Evolutionary conservation across 2,113 vertebrate genomes (phyloP).

Genomic region (Vimba vimba): DNA sequence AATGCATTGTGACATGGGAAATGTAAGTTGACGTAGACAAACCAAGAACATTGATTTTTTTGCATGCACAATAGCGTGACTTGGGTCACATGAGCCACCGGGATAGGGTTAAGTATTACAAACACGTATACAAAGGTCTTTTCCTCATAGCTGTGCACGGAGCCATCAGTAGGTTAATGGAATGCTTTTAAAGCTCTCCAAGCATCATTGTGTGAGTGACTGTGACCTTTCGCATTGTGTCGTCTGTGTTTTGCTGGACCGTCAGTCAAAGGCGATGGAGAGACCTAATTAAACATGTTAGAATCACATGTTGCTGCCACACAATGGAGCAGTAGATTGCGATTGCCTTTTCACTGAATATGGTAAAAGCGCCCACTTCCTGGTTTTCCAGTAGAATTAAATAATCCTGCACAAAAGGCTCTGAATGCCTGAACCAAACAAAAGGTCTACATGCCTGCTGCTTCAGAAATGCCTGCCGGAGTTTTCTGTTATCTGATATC

Average conservation of each 20-base stretch:
- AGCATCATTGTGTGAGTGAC: conserved; percentile 55
- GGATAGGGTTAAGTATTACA: conserved; percentile 33
- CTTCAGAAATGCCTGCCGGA: conserved; percentile 71
- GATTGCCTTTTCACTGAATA: conserved; percentile 64
- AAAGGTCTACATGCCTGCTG: conserved; percentile 65
- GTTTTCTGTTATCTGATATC: conserved; percentile 74
- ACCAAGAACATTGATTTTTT: conserved; percentile 22
- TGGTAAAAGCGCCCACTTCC: conserved; percentile 67
- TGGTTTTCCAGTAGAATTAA: conserved; percentile 67
- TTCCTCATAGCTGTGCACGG: conserved; percentile 32
- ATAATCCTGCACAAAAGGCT: conserved; percentile 72
- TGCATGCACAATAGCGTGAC: not conserved
- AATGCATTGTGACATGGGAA: not conserved
- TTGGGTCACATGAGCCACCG: not conserved
- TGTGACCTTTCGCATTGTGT: conserved; percentile 67
- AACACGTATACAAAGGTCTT: conserved; percentile 38
- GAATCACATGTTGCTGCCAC: conserved; percentile 65
- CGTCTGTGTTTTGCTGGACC: conserved; percentile 66
- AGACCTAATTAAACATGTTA: conserved; percentile 75
- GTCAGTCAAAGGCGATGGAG: conserved; percentile 67
- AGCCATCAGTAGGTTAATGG: conserved; percentile 56
- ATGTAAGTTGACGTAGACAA: not conserved
- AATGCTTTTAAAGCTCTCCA: conserved; percentile 56
- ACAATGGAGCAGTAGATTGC: conserved; percentile 74
- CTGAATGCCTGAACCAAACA: conserved; percentile 73